Conservation (phyloP, 2,888 invertebrate genomes). For the Mongoloraphidia duomilia region DNA sequence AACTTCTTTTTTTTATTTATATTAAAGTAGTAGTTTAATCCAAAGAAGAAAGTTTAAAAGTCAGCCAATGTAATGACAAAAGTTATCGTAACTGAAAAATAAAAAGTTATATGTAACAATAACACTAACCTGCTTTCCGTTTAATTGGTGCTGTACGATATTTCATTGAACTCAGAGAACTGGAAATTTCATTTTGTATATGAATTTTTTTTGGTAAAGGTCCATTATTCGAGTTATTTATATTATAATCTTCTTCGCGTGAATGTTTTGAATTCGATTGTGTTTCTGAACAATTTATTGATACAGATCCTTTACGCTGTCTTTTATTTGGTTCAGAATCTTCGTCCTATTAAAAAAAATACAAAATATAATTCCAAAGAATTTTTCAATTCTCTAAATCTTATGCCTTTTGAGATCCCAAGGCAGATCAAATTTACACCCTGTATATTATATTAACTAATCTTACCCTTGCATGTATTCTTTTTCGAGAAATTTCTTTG, state of each 20-base stretch:
- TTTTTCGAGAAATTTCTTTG: slow-evolving; percentile 40
- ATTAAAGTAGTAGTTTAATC: background rate
- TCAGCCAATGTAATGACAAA: too few relatives aligned
- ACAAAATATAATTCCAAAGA: background rate
- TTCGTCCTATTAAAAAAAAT: slow-evolving; percentile 7
- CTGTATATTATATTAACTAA: too few relatives aligned
- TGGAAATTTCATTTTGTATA: background rate
- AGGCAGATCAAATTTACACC: too few relatives aligned
- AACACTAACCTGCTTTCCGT: slow-evolving; percentile 4
- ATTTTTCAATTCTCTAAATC: background rate
- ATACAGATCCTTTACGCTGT: slow-evolving; percentile 7
- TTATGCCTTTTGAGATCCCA: too few relatives aligned
- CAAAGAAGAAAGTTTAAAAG: background rate
- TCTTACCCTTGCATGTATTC: slow-evolving; percentile 33
- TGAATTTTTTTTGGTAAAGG: too few relatives aligned
- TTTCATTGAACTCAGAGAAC: background rate
- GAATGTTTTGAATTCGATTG: background rate
- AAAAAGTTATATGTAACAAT: background rate
- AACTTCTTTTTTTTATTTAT: background rate
- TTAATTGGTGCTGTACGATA: background rate
- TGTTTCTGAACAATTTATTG: background rate
- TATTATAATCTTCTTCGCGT: background rate
- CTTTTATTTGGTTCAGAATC: slow-evolving; percentile 9
- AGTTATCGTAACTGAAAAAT: too few relatives aligned
- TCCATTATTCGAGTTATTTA: background rate